A percentile compares a stretch with the other conserved stretches of the same genome.
Conservation (phyloP, 2,888 invertebrate species). For the Elegia similella region DNA sequence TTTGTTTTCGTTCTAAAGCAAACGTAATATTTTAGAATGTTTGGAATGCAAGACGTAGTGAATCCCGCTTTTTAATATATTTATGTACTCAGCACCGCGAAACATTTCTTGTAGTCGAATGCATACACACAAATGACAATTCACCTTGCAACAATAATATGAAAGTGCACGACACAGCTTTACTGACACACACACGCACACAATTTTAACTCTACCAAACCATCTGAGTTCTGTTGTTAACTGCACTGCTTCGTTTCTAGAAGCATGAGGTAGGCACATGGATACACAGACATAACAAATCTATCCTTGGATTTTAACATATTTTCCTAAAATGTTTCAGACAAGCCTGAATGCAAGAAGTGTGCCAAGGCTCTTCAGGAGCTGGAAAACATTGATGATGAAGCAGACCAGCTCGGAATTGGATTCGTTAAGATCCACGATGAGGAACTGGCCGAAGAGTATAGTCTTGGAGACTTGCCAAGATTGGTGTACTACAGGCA, state of each 20-base stretch:
- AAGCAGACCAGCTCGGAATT: slow-evolving; percentile 96
- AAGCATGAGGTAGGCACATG: slow-evolving; percentile 50
- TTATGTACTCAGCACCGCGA: slow-evolving; percentile 18
- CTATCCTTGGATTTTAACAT: not conserved
- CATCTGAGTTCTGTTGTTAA: slow-evolving; percentile 60
- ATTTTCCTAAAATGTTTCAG: slow-evolving; percentile 73
- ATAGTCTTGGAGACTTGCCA: slow-evolving; percentile 93
- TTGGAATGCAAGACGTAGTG: slow-evolving; percentile 21
- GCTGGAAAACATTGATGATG: slow-evolving; percentile 96
- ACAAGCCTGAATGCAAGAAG: slow-evolving; percentile 95
- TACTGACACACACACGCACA: slow-evolving; percentile 51
- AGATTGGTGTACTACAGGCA: slow-evolving; percentile 96
- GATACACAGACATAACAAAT: not conserved
- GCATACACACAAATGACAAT: slow-evolving; percentile 24
- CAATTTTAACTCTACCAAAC: slow-evolving; percentile 54
- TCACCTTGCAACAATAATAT: slow-evolving; percentile 19
- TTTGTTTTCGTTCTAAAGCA: slow-evolving; percentile 18
- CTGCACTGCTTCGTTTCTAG: slow-evolving; percentile 68
- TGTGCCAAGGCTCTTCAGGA: slow-evolving; percentile 95
- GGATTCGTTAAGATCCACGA: slow-evolving; percentile 97
- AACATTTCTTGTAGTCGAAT: slow-evolving; percentile 15
- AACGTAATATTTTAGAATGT: slow-evolving; percentile 13
- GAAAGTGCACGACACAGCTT: slow-evolving; percentile 40
- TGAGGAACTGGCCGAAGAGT: slow-evolving; percentile 94
- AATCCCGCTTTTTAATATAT: slow-evolving; percentile 23